Evolutionary conservation across 2,797 vertebrate genomes (phyloP).

Genomic region (Galago senegalensis): DNA sequence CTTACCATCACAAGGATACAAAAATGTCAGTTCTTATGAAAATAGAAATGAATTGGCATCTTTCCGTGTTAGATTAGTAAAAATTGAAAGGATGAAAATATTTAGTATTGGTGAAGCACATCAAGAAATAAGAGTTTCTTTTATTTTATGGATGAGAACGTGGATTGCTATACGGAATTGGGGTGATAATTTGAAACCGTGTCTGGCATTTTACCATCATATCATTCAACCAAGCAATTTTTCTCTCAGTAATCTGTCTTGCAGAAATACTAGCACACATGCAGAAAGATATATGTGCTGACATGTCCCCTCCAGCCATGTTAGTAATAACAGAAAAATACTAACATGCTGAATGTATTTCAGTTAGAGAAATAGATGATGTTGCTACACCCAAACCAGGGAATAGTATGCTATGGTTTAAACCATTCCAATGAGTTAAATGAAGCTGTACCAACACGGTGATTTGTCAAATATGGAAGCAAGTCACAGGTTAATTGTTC

Average conservation of each 20-base stretch:
- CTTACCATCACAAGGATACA: neutral
- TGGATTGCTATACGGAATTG: neutral
- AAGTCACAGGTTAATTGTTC: neutral
- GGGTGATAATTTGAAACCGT: neutral
- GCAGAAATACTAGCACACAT: neutral
- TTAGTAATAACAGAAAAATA: neutral
- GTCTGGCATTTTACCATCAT: neutral
- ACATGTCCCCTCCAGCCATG: neutral
- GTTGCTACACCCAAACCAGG: neutral
- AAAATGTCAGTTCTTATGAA: conserved; percentile 1
- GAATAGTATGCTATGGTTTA: neutral
- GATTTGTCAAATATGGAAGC: neutral
- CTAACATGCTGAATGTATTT: neutral
- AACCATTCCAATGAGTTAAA: neutral
- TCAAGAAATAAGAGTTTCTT: neutral
- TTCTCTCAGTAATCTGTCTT: neutral
- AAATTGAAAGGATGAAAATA: neutral
- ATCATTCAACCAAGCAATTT: neutral
- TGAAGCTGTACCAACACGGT: neutral
- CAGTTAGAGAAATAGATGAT: neutral
- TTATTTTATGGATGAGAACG: neutral
- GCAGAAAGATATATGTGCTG: neutral
- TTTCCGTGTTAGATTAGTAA: neutral
- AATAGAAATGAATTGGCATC: neutral
- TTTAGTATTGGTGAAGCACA: neutral